phyloP scores from a whole-genome alignment of 2,888 invertebrate genomes.

The Sarcophaga variegata region DNA sequence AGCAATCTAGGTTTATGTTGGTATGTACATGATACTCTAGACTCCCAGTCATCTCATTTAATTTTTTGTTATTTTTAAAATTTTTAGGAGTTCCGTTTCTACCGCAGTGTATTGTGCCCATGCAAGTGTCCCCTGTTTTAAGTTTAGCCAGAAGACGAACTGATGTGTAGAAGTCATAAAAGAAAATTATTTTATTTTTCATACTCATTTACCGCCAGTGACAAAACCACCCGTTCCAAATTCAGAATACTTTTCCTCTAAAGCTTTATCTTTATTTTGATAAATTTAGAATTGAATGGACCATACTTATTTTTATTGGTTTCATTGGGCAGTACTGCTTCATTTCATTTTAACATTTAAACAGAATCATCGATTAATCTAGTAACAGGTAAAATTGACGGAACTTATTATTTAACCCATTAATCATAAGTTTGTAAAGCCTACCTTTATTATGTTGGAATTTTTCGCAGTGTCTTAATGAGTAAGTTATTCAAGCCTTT shows the following conservation, averaged over 20 bases:
- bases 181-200: background rate
- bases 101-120: conserved; percentile 37
- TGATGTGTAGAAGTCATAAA: conserved; percentile 52
- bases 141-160: conserved; percentile 47
- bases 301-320: conserved; percentile 8
- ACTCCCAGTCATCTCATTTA: conserved; percentile 36
- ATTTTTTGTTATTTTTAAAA: conserved; percentile 31
- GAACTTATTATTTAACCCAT: conserved; percentile 57
- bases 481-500: conserved; percentile 52
- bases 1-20: conserved; percentile 12
- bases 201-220: conserved; percentile 27
- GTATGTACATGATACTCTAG: conserved; percentile 1
- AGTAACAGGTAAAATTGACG: conserved; percentile 40
- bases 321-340: background rate
- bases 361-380: conserved; percentile 10
- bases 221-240: conserved; percentile 12
- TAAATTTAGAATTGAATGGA: background rate
- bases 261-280: conserved; percentile 3
- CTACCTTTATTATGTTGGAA: conserved; percentile 58
- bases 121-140: conserved; percentile 38
- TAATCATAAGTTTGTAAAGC: conserved; percentile 58
- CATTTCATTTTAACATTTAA: too few species aligned
- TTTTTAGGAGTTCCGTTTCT: conserved; percentile 46
- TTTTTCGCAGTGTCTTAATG: conserved; percentile 58
- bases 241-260: background rate